Base-by-base conservation (phyloP, 2,797 vertebrate species). In the Lithobates pipiens region DNA sequence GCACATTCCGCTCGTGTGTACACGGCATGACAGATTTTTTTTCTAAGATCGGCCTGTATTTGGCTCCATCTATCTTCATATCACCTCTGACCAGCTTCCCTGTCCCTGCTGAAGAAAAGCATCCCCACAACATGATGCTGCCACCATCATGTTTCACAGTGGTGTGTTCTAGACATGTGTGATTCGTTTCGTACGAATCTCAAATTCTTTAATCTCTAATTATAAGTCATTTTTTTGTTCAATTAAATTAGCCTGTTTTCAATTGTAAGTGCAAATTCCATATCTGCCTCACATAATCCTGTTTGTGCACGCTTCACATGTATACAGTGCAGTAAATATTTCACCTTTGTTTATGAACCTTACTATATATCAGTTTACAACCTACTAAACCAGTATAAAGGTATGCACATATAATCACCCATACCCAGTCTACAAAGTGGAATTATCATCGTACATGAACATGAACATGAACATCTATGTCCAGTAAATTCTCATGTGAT, bases 351-450 rank as follows among this genome's bases (percentile, higher is more conserved):
- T 78, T 78, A 68, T 29, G 36, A 78, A 39, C 15, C 44, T 15
- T 11, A 78, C 76, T 42, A 8, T 36, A 67, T 27, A 67, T 78
- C 7, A 25, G 54, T 78, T 78, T 78, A 78, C 67, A 39, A 68
- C 67, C 36, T n/a, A 44, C 63, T 25, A 68, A 34, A 76, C 25
- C 21, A 10, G 15, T 18, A 29, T 63, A 16, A n/a, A 78, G 10
- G 23, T 68, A 42, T 10, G 65, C n/a, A 42, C 36, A 44, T 78
- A 42, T 44, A 68, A 68, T 78, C 11, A 23, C 8, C 21, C 16
- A 78, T 78, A 36, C n/a, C 36, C 25, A 36, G 65, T 29, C 23
- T 77, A 29, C 32, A 21, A 65, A 44, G 39, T 68, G 57, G 39
- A 27, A 78, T 42, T 68, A 11, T 0, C n/a, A 42, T 39, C 65